Evolutionary conservation across 2,113 vertebrate species (phyloP).

Genomic region (Anguilla rostrata): DNA sequence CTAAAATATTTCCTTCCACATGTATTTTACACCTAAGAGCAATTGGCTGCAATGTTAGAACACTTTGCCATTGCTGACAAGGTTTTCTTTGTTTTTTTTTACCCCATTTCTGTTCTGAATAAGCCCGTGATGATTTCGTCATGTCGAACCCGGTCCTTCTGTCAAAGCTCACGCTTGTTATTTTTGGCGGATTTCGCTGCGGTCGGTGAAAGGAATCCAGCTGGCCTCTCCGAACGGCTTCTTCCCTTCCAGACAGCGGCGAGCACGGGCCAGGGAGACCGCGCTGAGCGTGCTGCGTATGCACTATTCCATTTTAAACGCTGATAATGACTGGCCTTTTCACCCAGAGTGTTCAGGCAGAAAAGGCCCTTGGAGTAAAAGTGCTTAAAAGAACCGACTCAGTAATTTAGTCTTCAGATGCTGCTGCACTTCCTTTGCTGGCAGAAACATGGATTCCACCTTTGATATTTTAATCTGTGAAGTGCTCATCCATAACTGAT

Average conservation of each 20-base stretch:
- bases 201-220: conserved; percentile 17
- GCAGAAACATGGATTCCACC: conserved; percentile 37
- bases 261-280: conserved; percentile 26
- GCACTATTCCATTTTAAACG: conserved; percentile 56
- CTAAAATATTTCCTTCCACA: not conserved
- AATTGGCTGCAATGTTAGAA: not conserved
- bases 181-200: not conserved
- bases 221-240: conserved; percentile 5
- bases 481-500: conserved; percentile 6
- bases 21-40: not conserved
- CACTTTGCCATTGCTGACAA: not conserved
- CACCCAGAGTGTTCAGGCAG: conserved; percentile 34
- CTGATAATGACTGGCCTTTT: conserved; percentile 39
- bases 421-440: conserved; percentile 34
- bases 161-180: not conserved
- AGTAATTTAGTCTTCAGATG: conserved; percentile 46
- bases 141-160: not conserved
- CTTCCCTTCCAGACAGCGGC: conserved; percentile 23
- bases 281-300: conserved; percentile 32
- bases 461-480: conserved; percentile 39
- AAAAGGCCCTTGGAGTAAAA: conserved; percentile 20
- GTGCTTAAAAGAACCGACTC: conserved; percentile 33
- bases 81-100: too few relatives aligned
- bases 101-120: not conserved
- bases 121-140: not conserved